Evolutionary conservation across 2,888 invertebrate species (phyloP).

Genomic region (Cecidostiba fungosa): DNA sequence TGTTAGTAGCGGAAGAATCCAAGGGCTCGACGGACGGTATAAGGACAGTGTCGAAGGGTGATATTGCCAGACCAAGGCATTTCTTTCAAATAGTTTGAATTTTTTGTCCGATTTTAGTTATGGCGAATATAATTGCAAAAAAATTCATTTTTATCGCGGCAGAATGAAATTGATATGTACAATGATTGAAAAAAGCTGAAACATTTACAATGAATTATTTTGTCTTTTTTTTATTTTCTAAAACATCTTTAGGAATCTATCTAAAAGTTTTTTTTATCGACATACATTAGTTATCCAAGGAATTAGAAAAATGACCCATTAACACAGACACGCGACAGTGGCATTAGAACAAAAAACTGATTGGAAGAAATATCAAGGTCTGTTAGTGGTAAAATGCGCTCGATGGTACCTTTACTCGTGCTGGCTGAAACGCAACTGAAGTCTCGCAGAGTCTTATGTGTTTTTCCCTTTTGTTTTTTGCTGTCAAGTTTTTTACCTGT

Average conservation of each 20-base stretch:
- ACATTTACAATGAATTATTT: neutral
- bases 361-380: constrained; percentile 60
- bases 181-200: neutral
- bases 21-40: constrained; percentile 57
- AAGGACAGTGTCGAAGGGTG: constrained; percentile 53
- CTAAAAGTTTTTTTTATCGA: neutral
- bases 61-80: constrained; percentile 41
- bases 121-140: too few species aligned
- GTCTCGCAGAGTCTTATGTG: constrained; percentile 84
- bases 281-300: neutral
- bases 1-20: constrained; percentile 69
- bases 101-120: neutral
- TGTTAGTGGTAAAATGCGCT: constrained; percentile 71
- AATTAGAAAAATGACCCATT: neutral
- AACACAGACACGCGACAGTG: neutral
- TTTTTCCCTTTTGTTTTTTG: constrained; percentile 82
- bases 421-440: constrained; percentile 83
- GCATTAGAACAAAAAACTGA: constrained; percentile 46
- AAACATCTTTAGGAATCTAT: too few species aligned
- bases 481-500: constrained; percentile 80
- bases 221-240: too few species aligned
- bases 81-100: constrained; percentile 47
- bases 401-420: constrained; percentile 81
- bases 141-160: too few species aligned
- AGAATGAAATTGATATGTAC: neutral